Evolutionary conservation across 2,797 vertebrate genomes (phyloP).

Genomic region (Phalanger gymnotis): DNA sequence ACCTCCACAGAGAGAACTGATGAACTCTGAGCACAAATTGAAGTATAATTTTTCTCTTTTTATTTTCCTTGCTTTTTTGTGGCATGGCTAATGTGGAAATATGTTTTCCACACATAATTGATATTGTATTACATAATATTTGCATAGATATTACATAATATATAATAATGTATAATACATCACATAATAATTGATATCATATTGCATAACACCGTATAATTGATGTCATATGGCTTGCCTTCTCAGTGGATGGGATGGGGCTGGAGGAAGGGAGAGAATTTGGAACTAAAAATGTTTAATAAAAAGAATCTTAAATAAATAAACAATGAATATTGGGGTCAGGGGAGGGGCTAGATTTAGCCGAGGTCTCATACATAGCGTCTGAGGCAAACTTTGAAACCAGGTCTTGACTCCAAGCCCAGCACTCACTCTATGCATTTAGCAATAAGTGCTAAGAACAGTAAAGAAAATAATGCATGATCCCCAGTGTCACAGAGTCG

Average conservation of each 20-base stretch:
- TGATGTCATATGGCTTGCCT: background rate
- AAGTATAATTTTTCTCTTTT: background rate
- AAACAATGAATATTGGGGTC: background rate
- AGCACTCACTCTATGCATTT: background rate
- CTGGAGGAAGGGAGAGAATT: background rate
- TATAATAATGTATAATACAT: no score
- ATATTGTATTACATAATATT: background rate
- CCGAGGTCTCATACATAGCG: background rate
- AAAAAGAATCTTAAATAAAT: background rate
- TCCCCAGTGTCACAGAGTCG: background rate
- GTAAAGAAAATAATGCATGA: background rate
- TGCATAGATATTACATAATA: no score
- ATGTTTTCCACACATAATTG: background rate
- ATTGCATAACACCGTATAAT: background rate
- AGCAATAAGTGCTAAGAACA: background rate
- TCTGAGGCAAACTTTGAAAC: background rate
- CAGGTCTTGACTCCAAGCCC: background rate
- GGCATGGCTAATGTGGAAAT: background rate
- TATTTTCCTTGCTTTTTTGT: background rate
- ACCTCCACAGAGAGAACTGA: background rate
- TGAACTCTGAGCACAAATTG: background rate
- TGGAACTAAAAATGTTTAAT: background rate
- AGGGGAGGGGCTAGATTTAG: background rate
- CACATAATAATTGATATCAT: no score
- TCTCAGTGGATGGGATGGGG: background rate